Base-by-base conservation (phyloP, 2,113 vertebrate species). In the Recurvirostra avosetta region DNA sequence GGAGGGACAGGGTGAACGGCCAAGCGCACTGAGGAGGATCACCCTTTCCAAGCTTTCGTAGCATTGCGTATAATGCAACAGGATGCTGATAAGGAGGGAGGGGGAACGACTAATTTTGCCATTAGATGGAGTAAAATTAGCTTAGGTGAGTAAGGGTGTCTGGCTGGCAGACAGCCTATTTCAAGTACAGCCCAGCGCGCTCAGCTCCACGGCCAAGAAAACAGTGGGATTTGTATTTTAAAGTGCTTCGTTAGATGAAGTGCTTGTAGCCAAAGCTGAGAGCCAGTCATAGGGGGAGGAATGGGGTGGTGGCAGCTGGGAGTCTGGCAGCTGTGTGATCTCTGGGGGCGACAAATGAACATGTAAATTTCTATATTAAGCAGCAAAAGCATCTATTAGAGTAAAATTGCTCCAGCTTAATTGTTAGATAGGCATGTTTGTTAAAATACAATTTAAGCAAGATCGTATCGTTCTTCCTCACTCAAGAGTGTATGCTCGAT, bases 321-420 rank as follows among this genome's bases (percentile, higher is more conserved):
- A 96, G 59, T 83, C 73, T 90, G 85, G 62, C 92, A 97, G 95
- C 95, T 96, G 84, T 93, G 89, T 79, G 94, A 97, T 97, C 91
- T 97, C 96, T 95, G 87, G 96, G 90, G 97, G 94, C 91, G 94
- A 95, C 94, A 97, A 93, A 96, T 96, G 94, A 97, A 97, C 91
- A 95, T 93, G 93, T 93, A 96, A 91, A 96, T 97, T 96, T 98
- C 94, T 97, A 95, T 94, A 97, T 97, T 97, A 98, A 97, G 92
- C 92, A 97, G 88, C 88, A 96, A 92, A 95, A 94, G 85, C 94
- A 73, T 71, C 94, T 94, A 96, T 96, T 91, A 97, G 95, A 92
- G 80, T 92, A 96, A 97, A 97, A 98, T 93, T 81, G 93, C 92
- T 96, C 94, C 84, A 94, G 72, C 88, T 97, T 95, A 97, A 94